A percentile compares a stretch with the other conserved stretches of the same genome.
phyloP scores from a whole-genome alignment of 2,888 invertebrate genomes.

The Barypeithes pellucidus region DNA sequence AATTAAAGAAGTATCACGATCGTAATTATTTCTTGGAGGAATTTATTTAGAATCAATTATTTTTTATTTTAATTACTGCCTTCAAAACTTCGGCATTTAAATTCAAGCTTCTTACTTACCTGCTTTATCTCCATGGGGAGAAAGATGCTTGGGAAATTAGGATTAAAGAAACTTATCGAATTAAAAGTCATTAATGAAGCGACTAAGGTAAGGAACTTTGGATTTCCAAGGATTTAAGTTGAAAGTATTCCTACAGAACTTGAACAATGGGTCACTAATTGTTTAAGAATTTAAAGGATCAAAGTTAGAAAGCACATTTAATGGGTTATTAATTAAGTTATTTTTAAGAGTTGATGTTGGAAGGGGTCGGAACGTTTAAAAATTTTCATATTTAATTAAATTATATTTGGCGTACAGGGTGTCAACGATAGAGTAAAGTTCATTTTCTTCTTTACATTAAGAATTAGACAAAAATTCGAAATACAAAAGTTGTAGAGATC shows the following conservation, averaged over 20 bases:
- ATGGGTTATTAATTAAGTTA: constrained; percentile 26
- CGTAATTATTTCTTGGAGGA: background rate
- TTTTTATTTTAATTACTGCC: background rate
- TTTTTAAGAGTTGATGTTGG: constrained; percentile 15
- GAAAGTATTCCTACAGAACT: constrained; percentile 12
- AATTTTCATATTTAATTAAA: background rate
- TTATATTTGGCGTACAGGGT: background rate
- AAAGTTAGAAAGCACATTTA: constrained; percentile 12
- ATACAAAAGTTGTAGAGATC: too few species aligned
- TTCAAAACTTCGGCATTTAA: constrained; percentile 7
- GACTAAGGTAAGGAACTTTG: background rate
- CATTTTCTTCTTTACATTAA: too few species aligned
- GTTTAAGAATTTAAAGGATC: constrained; percentile 10
- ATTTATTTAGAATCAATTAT: background rate
- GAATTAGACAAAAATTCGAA: too few species aligned
- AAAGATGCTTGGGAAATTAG: constrained; percentile 5
- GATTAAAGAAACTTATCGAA: constrained; percentile 19
- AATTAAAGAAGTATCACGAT: too few species aligned
- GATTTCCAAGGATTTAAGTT: constrained; percentile 11
- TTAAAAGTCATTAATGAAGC: constrained; percentile 24
- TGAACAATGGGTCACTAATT: constrained; percentile 21
- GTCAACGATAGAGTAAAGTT: too few species aligned
- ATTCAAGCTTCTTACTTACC: background rate
- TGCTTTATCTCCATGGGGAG: constrained; percentile 1
- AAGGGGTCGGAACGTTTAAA: background rate